These are phyloP conservation scores for Neogale vison DNA, from an alignment of 2,113 vertebrate genomes.

Conservation along the genomic window DNA sequence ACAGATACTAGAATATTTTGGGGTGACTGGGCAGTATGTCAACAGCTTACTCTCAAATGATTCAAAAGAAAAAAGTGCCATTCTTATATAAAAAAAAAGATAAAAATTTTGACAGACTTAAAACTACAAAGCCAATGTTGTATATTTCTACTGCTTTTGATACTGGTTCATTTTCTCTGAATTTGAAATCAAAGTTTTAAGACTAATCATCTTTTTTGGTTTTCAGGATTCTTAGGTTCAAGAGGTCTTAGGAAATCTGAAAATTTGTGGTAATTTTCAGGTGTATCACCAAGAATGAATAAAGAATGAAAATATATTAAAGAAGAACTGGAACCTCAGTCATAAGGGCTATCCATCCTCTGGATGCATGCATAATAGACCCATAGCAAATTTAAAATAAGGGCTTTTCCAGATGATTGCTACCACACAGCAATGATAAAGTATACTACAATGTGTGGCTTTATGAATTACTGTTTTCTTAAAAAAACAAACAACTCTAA, in stretches of 20 bases:
- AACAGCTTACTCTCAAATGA: not conserved
- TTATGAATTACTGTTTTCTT: not conserved
- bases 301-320: not conserved
- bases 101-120: not conserved
- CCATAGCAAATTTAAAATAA: not conserved
- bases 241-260: not conserved
- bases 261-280: not conserved
- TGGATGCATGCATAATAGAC: not conserved
- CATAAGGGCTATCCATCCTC: not conserved
- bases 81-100: not conserved
- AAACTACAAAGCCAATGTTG: slow-evolving; percentile 3
- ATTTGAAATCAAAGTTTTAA: slow-evolving; percentile 21
- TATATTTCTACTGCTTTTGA: not conserved
- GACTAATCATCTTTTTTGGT: not conserved
- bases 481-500: slow-evolving; percentile 23
- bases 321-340: not conserved
- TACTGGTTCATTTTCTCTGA: not conserved
- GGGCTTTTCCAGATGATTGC: not conserved
- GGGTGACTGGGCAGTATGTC: not conserved
- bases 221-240: not conserved
- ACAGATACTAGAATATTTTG: not conserved
- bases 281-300: not conserved
- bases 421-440: not conserved
- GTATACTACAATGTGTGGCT: not conserved
- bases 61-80: not conserved